Base-by-base conservation (phyloP, 2,113 vertebrate species). In the Trinectes maculatus region DNA sequence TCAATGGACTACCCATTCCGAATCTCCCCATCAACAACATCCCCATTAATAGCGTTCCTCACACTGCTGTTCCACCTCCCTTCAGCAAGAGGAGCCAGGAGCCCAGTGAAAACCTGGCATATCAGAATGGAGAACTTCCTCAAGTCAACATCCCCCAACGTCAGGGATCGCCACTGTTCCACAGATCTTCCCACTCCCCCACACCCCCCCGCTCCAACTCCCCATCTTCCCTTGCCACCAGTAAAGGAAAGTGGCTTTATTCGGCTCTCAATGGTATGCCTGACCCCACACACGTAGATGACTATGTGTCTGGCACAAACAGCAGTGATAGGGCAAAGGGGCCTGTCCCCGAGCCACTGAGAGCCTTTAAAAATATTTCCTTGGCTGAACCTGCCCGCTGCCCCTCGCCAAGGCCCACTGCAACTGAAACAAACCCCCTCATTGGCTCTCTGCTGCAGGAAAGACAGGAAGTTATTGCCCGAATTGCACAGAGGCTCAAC, bases 381-480 rank as follows among this genome's bases (percentile, higher is more conserved):
- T 51, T 94, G 62, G 77, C 87, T 2, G 94, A 96, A 72, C 89
- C 94, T 1, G 81, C 89, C 0, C 90, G 90, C 33, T 89, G 71
- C 65, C 91, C 89, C 24, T 92, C 91, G 77, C 91, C 92, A 15
- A 89, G 91, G 71, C 91, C 93, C n/a, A 22, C 91, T 10, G 74
- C 86, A 1, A 91, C 88, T 15, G 96, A 98, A 77, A 92, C 93
- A 25, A 97, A 96, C 83, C 96, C 96, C 71, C 87, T 98, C 82
- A 99, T 99, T 81, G 95, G 95, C 55, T 97, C 95, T 48, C 90
- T 99, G 71, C 95, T 99, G 85, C 97, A 98, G 69, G 96, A 99
- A 48, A 92, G 96, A 66, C 96, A 99, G 79, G 96, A 99, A 81
- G 96, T 99, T 62, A 99, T 99, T 3, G 96, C 97, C 51, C 95